Conservation (phyloP, 2,113 vertebrate species). For the Pteruthius melanotis region DNA sequence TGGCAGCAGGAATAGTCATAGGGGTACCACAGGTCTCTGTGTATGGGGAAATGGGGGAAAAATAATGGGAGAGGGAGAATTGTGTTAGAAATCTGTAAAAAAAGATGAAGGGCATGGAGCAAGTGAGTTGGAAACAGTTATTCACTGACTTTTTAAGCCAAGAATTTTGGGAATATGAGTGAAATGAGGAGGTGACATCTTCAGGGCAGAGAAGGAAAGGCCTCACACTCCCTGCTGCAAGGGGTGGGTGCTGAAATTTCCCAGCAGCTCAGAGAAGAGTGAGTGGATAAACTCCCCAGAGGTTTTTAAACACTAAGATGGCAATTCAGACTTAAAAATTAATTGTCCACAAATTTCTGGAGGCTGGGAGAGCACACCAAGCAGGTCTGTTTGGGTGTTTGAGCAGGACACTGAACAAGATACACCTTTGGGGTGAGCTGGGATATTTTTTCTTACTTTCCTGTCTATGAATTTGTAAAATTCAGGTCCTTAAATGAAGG, state of each 20-base stretch:
- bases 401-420: background rate
- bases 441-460: background rate
- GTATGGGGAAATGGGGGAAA: background rate
- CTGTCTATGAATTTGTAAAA: background rate
- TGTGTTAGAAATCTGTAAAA: background rate
- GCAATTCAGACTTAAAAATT: background rate
- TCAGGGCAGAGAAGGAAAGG: background rate
- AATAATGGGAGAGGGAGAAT: background rate
- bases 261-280: background rate
- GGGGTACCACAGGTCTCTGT: background rate
- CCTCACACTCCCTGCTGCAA: background rate
- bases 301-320: background rate
- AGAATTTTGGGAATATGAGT: background rate
- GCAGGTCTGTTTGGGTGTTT: background rate
- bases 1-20: background rate
- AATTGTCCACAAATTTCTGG: background rate
- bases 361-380: background rate
- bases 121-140: background rate
- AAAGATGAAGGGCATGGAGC: background rate
- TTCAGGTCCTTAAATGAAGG: background rate
- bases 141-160: background rate
- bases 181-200: background rate
- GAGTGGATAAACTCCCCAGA: background rate
- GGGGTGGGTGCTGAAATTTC: background rate
- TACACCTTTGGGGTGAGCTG: background rate